Base-by-base conservation (phyloP, 2,113 vertebrate genomes). In the Pycnonotus jocosus region DNA sequence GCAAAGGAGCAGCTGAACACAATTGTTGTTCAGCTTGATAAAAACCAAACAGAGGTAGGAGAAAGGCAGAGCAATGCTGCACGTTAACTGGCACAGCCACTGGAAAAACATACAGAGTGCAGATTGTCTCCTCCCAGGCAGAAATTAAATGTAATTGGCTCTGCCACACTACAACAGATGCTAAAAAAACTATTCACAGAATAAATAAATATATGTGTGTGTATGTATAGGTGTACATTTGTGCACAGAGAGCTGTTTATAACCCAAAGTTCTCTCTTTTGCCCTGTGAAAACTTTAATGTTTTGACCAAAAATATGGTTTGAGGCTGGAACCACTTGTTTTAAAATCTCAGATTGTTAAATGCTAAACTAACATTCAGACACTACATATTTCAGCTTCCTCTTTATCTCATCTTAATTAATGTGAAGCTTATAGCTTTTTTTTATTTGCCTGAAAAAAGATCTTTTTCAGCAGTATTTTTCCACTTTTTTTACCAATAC, bases 11-110 rank as follows among this genome's bases (percentile, higher is more conserved):
- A 95, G 82, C 76, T 97, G 95, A 93, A 93, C 73, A 70, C 78
- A 74, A 95, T 94, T 97, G 88, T 87, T 96, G 70, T 94, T 95
- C 90, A 90, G 84, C 68, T 88, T 88, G 85, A 77, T 40, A 81
- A 54, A 94, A 92, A 82, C 11, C 68, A 93, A 89, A 54, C 53
- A 83, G 74, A 88, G 78, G 81, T 37, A 77, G 66, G 78, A 96
- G 58, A 88, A 91, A 70, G 20, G 30, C 58, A 70, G 58, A 80
- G 50, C 31, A 85, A 95, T 80, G 54, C 64, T 88, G 54, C 50
- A 82, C 1, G 1, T 37, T 76, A 80, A 73, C 62, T 96, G 91
- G 62, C 92, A 71, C 22, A 7, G 47, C 13, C 2, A 0, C 38
- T 93, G 87, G 87, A 93, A 95, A 94, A 91, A 73, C 54, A 88